Base-by-base conservation (phyloP, 2,797 vertebrate species). In the Sardinella longiceps region DNA sequence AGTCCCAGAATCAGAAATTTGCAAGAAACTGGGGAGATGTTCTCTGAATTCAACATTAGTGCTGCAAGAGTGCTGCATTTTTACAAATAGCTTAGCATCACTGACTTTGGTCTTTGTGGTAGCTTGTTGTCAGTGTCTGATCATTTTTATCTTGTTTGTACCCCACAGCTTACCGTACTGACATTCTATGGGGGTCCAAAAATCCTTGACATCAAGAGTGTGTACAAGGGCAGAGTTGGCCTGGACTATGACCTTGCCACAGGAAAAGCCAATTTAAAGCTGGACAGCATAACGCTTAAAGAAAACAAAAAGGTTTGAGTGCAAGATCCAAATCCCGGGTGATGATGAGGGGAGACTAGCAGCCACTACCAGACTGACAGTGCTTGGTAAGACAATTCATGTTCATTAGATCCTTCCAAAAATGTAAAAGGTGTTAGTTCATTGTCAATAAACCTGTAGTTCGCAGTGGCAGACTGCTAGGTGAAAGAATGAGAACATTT, bases 341-440 rank as follows among this genome's bases (percentile, higher is more conserved):
- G 94, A 94, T 0, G 23, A 45, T 0, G 0, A 63, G 0, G 93
- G 91, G 2, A 84, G 0, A 0, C 11, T 0, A 0, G 0, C n/a
- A 0, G 91, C 18, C 83, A 85, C 2, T 0, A 0, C 89, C 2
- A 48, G 0, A 0, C 53, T 96, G 82, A 48, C 93, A 50, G 95
- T 96, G 51, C 87, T 95, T 53, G 95, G 95, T 96, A 93, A 90
- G 88, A 1, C 30, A 6, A 33, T 2, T 37, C 9, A 77, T 77
- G 7, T 23, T 77, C 6, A 60, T 15, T 6, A 7, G 5, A 25
- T 48, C 46, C 2, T 48, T 48, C n/a, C 46, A 48, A 48, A 7
- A 48, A 48, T 12, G 1, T 9, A 12, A 48, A 46, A 1, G 45
- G 45, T n/a, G n/a, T n/a, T n/a, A n/a, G n/a, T n/a, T 46, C 4